phyloP scores from a whole-genome alignment of 2,797 vertebrate genomes.

The Arremon brunneinucha region DNA sequence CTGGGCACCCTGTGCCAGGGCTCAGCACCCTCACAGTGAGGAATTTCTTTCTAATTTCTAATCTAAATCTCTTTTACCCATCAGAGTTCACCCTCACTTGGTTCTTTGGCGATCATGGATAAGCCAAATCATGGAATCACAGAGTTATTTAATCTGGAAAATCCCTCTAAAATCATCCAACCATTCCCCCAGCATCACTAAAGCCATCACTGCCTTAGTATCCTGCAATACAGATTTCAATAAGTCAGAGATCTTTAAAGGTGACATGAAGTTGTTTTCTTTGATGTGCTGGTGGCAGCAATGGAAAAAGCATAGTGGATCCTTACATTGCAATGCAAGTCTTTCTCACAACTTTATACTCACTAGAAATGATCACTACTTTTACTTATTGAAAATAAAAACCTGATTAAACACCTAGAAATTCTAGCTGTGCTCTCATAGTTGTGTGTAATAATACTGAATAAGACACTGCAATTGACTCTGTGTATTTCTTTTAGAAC shows the following conservation, averaged over 20 bases:
- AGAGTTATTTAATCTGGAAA: neutral
- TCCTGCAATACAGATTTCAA: neutral
- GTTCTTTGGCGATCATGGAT: neutral
- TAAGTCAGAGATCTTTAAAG: neutral
- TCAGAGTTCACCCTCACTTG: neutral
- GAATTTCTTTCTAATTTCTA: neutral
- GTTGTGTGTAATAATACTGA: neutral
- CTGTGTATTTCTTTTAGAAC: neutral
- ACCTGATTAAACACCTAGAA: neutral
- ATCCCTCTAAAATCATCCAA: neutral
- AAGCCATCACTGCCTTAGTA: neutral
- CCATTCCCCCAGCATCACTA: neutral
- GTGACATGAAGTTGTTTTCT: neutral
- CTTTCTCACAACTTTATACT: neutral
- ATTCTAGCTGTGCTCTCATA: neutral
- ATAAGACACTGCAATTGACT: neutral
- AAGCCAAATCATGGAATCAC: neutral
- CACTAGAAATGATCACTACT: neutral
- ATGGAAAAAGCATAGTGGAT: neutral
- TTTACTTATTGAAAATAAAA: neutral
- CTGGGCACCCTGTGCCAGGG: neutral
- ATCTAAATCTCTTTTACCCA: neutral
- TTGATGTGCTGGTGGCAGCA: neutral
- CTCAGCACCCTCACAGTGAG: rapidly evolving
- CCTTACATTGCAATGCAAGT: neutral